Conservation (phyloP, 2,113 vertebrate genomes). For the Toxostoma redivivum region DNA sequence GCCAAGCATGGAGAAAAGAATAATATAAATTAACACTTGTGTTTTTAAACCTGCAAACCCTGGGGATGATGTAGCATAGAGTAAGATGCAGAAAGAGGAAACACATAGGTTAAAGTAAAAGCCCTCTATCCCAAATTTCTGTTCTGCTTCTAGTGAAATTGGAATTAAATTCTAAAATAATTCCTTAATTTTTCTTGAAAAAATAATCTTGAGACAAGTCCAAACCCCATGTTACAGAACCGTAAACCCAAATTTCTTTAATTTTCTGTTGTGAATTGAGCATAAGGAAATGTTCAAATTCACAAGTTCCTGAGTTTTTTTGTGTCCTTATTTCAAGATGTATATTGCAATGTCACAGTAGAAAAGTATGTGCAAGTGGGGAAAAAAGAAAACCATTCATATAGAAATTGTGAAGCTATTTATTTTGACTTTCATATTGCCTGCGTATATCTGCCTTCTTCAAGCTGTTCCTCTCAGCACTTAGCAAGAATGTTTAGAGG, state of each 20-base stretch:
- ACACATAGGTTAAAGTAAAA: neutral
- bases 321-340: neutral
- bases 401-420: neutral
- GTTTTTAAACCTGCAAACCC: neutral
- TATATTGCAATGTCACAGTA: neutral
- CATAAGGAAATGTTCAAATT: neutral
- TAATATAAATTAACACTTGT: constrained; percentile 24
- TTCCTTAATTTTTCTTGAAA: neutral
- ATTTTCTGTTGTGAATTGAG: neutral
- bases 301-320: neutral
- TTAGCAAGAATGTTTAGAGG: neutral
- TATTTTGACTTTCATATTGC: neutral
- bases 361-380: neutral
- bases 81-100: neutral
- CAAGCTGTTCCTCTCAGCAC: neutral
- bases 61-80: neutral
- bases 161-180: neutral
- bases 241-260: neutral
- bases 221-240: neutral
- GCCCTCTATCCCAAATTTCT: neutral
- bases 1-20: constrained; percentile 6
- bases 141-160: neutral
- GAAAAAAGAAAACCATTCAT: accelerated
- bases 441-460: neutral
- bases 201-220: neutral